phyloP scores from a whole-genome alignment of 2,888 invertebrate species.

The Phalangium opilio region DNA sequence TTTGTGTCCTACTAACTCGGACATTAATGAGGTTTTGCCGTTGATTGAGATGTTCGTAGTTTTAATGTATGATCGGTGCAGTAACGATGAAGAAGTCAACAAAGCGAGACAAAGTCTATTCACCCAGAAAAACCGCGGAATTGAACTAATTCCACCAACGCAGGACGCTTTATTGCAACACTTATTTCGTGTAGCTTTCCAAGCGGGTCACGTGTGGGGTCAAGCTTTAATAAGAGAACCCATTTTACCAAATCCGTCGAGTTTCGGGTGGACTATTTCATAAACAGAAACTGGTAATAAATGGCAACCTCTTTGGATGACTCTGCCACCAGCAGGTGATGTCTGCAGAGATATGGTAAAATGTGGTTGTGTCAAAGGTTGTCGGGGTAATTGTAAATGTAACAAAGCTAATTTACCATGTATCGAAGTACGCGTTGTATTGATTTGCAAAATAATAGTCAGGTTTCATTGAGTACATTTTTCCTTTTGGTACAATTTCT shows the following conservation, averaged over 20 bases:
- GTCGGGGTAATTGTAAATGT: no score
- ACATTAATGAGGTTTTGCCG: not conserved
- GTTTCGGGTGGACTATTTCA: not conserved
- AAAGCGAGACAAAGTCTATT: not conserved
- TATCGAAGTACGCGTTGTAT: no score
- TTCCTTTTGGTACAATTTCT: no score
- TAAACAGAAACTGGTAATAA: no score
- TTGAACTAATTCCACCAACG: not conserved
- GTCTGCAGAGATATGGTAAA: no score
- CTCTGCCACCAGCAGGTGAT: no score
- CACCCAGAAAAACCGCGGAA: not conserved
- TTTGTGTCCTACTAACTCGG: not conserved
- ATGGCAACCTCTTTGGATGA: no score
- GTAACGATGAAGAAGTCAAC: not conserved
- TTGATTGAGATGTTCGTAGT: not conserved
- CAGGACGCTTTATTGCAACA: not conserved
- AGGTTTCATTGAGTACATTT: no score
- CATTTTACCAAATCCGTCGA: not conserved
- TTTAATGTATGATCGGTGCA: not conserved
- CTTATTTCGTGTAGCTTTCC: not conserved
- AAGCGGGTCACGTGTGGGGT: not conserved
- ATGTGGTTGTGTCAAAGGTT: no score
- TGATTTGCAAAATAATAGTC: no score
- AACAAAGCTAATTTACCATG: no score
- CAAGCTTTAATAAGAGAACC: not conserved